Percentiles rank a stretch among this genome's conserved stretches.
phyloP scores from a whole-genome alignment of 2,888 invertebrate genomes.

The Acanthosepion lycidas region DNA sequence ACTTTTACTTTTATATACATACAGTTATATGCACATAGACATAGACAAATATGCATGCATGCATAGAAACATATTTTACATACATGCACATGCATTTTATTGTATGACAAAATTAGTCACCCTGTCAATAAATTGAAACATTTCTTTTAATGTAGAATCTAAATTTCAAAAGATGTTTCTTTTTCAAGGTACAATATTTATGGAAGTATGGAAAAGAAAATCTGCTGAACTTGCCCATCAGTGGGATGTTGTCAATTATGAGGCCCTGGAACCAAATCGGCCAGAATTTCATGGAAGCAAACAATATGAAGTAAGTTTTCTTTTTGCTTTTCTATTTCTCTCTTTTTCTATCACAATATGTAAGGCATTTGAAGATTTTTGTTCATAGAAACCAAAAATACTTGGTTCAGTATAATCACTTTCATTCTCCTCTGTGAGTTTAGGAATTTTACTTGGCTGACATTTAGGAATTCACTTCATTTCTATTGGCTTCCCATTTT shows the following conservation, averaged over 20 bases:
- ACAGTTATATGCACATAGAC: neutral
- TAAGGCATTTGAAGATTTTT: neutral
- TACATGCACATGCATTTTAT: neutral
- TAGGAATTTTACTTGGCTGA: too few relatives aligned
- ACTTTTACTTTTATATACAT: neutral
- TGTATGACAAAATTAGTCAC: neutral
- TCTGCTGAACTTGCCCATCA: conserved; percentile 74
- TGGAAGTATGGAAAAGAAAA: conserved; percentile 75
- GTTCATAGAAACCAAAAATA: neutral
- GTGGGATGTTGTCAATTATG: conserved; percentile 76
- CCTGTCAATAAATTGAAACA: neutral
- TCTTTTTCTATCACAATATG: neutral
- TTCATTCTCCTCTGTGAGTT: neutral
- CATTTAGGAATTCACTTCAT: neutral
- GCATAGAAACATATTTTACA: neutral
- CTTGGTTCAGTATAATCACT: neutral
- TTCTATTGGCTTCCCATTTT: neutral
- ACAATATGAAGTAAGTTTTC: conserved; percentile 56
- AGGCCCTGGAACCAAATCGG: conserved; percentile 75
- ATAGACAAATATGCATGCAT: neutral
- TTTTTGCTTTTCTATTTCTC: neutral
- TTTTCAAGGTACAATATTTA: conserved; percentile 73
- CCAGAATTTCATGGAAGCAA: conserved; percentile 72
- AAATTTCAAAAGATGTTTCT: neutral
- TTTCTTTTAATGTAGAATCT: neutral